Percentiles rank a stretch among this genome's conserved stretches.
Evolutionary conservation across 2,113 vertebrate species (phyloP).

Genomic region (Halichoerus grypus): DNA sequence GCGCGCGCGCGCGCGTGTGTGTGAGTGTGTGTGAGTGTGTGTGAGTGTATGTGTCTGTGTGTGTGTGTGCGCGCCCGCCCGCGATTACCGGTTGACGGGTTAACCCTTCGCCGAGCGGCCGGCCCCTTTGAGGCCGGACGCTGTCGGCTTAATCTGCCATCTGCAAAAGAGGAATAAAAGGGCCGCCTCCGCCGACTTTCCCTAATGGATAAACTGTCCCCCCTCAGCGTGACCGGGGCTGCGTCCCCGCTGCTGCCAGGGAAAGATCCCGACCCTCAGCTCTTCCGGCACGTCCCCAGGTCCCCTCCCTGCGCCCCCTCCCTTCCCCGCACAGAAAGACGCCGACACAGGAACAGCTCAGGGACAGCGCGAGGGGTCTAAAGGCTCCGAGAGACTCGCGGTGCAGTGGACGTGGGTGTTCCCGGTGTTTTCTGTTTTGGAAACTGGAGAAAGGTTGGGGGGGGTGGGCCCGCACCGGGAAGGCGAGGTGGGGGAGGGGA

Average conservation of each 20-base stretch:
- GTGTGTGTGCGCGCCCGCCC: background rate
- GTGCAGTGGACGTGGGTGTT: conserved; percentile 80
- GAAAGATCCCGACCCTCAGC: conserved; percentile 61
- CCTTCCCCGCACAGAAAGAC: background rate
- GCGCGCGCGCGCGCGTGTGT: background rate
- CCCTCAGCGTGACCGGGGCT: conserved; percentile 55
- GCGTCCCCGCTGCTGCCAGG: conserved; percentile 54
- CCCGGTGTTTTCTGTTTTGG: conserved; percentile 82
- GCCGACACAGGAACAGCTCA: conserved; percentile 3
- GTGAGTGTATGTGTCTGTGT: background rate
- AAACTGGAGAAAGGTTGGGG: conserved; percentile 79
- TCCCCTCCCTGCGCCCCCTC: conserved; percentile 20
- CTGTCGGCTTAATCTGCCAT: conserved; percentile 74
- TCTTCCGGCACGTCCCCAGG: conserved; percentile 48
- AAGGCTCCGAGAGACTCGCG: conserved; percentile 59
- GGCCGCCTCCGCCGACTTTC: conserved; percentile 60
- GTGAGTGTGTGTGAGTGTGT: background rate
- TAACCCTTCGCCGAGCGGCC: conserved; percentile 76
- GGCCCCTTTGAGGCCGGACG: conserved; percentile 75
- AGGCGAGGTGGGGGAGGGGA: conserved; percentile 74
- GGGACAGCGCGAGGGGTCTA: conserved; percentile 44
- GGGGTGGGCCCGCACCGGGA: conserved; percentile 4
- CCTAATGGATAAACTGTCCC: conserved; percentile 77
- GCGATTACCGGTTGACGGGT: conserved; percentile 66
- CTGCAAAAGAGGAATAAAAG: conserved; percentile 76